Evolutionary conservation across 1,140 invertebrate species (phyloP).

Genomic region (Nymphalis io): DNA sequence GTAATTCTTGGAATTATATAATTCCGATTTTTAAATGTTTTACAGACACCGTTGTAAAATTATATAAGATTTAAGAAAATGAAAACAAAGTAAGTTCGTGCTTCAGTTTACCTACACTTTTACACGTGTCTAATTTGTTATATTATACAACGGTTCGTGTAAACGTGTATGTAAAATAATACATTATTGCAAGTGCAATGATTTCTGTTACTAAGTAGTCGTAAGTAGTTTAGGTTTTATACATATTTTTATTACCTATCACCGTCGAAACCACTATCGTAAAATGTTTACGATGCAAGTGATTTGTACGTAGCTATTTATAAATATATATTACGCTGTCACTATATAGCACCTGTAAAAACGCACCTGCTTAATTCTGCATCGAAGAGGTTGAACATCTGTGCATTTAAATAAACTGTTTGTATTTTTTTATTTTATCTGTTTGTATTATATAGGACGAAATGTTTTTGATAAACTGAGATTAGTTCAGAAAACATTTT

Average conservation of each 20-base stretch:
- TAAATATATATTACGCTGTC: conserved; percentile 1
- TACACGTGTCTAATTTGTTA: conserved; percentile 23
- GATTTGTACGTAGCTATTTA: background rate
- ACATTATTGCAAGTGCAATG: conserved; percentile 33
- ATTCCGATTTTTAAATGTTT: background rate
- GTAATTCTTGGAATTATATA: too few species aligned
- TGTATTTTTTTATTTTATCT: background rate
- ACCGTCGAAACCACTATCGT: background rate
- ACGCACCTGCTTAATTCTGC: background rate
- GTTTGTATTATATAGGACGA: background rate
- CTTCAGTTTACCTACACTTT: conserved; percentile 14
- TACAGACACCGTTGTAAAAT: background rate
- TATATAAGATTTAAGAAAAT: conserved; percentile 22
- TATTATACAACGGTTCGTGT: conserved; percentile 21
- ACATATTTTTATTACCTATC: conserved; percentile 11
- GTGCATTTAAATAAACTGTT: background rate
- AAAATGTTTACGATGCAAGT: background rate
- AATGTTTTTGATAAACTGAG: too few species aligned
- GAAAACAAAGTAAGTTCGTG: conserved; percentile 16
- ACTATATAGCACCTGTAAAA: background rate
- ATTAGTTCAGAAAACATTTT: too few species aligned
- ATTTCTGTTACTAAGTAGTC: conserved; percentile 28
- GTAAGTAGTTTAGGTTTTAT: conserved; percentile 10
- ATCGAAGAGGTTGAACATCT: background rate
- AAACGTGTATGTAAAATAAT: conserved; percentile 17